A percentile compares a stretch with the other conserved stretches of the same genome.
These are phyloP conservation scores for Ennomos fuscantarius DNA, from an alignment of 2,888 invertebrate species.

Conservation along the genomic window DNA sequence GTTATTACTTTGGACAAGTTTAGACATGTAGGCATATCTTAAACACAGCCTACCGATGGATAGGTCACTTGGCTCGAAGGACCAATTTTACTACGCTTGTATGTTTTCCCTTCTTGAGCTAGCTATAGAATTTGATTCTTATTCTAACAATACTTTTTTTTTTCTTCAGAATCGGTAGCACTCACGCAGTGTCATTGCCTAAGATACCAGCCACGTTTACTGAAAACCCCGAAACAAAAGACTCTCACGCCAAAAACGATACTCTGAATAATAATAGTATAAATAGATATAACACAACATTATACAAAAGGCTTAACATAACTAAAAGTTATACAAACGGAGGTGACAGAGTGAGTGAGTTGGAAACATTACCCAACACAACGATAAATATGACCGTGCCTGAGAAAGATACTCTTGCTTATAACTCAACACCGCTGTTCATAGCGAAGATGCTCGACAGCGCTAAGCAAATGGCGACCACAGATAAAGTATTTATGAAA, in stretches of 20 bases:
- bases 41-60: no score
- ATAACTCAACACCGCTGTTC: constrained; percentile 50
- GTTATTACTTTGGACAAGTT: no score
- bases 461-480: constrained; percentile 59
- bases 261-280: constrained; percentile 30
- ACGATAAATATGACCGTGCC: constrained; percentile 44
- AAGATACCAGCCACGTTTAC: constrained; percentile 48
- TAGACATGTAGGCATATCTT: no score
- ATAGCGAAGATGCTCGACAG: constrained; percentile 64
- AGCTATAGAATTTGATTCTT: no score
- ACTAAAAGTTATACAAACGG: constrained; percentile 41
- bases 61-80: no score
- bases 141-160: constrained; percentile 17
- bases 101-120: no score
- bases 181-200: constrained; percentile 52
- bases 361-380: constrained; percentile 44
- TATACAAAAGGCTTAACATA: constrained; percentile 10
- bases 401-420: constrained; percentile 24
- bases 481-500: constrained; percentile 54
- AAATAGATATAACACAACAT: constrained; percentile 25
- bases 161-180: constrained; percentile 64
- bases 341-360: constrained; percentile 10
- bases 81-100: no score
- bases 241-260: constrained; percentile 40
- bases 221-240: constrained; percentile 45